These are phyloP conservation scores for Icerya purchasi DNA, from an alignment of 2,888 invertebrate species.

Conservation along the genomic window DNA sequence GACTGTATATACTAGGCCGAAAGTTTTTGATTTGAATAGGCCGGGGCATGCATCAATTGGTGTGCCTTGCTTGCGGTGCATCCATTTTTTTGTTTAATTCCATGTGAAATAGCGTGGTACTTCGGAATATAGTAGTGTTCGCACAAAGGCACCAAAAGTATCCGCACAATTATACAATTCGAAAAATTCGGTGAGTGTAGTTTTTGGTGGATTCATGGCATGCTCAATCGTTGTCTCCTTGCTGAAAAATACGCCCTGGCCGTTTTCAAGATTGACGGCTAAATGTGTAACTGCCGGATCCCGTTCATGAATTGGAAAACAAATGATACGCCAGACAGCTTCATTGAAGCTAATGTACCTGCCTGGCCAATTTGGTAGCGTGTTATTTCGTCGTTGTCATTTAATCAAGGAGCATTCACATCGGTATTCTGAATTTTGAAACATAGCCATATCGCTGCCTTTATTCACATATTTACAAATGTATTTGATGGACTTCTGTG, in stretches of 20 bases:
- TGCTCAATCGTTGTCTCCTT: constrained; percentile 1
- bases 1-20: constrained; percentile 10
- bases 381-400: constrained; percentile 19
- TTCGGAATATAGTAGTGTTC: constrained; percentile 8
- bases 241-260: constrained; percentile 12
- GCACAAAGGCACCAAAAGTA: constrained; percentile 1
- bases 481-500: constrained; percentile 25
- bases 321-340: constrained; percentile 14
- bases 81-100: constrained; percentile 6
- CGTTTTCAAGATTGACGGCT: constrained; percentile 18
- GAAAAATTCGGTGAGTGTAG: constrained; percentile 8
- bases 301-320: constrained; percentile 20
- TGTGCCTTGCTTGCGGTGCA: constrained; percentile 5
- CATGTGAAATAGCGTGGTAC: constrained; percentile 11
- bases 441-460: constrained; percentile 16
- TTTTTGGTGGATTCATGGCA: constrained; percentile 1
- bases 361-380: constrained; percentile 18
- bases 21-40: constrained; percentile 1
- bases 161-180: constrained; percentile 1
- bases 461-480: constrained; percentile 23
- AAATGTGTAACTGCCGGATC: constrained; percentile 20
- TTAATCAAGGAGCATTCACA: constrained; percentile 18
- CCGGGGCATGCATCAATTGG: constrained; percentile 1
- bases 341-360: constrained; percentile 18
- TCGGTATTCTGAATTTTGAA: constrained; percentile 14